Percentiles rank a stretch among this genome's conserved stretches.
Conservation (phyloP, 2,888 invertebrate species). For the Conomelus anceps region DNA sequence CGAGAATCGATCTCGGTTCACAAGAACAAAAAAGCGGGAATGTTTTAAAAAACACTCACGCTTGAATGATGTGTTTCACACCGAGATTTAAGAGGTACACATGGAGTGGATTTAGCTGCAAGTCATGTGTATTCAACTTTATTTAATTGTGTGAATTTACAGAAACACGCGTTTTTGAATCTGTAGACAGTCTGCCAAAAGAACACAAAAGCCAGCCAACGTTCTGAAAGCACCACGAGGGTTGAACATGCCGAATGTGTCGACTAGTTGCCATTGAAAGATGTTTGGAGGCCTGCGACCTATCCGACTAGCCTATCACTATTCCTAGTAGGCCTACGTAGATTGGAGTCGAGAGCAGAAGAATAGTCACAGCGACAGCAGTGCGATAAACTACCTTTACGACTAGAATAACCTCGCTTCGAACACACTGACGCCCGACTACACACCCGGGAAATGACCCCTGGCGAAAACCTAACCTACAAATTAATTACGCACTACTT, state of each 20-base stretch:
- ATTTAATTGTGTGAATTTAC: too few relatives aligned
- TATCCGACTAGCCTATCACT: background rate
- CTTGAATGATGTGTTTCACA: too few relatives aligned
- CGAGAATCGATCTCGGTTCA: too few relatives aligned
- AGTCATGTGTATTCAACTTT: too few relatives aligned
- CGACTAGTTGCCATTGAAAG: background rate
- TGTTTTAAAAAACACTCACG: too few relatives aligned
- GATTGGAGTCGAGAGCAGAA: background rate
- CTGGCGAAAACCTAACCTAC: background rate
- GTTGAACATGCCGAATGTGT: background rate
- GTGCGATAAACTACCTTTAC: background rate
- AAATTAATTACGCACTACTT: background rate
- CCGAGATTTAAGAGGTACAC: too few relatives aligned
- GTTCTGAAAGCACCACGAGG: too few relatives aligned
- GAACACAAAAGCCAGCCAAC: too few relatives aligned
- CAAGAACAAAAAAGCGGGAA: too few relatives aligned
- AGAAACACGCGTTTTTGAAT: too few relatives aligned
- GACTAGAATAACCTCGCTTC: background rate
- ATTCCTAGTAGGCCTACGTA: background rate
- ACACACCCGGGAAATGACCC: background rate
- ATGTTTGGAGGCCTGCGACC: background rate
- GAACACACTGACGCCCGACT: background rate
- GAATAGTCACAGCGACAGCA: background rate
- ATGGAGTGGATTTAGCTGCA: too few relatives aligned
- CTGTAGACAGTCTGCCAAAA: too few relatives aligned